Evolutionary conservation across 2,797 vertebrate species (phyloP).

Genomic region (Tangara arthus): DNA sequence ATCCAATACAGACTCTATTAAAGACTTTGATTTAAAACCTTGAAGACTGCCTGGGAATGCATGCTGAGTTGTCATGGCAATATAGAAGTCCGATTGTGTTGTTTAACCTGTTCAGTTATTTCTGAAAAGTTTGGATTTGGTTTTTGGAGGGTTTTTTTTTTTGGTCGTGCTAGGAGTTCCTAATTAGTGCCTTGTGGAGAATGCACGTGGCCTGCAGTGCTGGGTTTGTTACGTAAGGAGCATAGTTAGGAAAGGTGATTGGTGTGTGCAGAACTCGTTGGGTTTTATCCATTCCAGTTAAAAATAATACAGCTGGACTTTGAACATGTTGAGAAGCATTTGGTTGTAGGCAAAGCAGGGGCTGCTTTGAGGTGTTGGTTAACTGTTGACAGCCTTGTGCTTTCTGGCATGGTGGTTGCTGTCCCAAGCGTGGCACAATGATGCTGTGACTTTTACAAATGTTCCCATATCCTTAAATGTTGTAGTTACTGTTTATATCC

Average conservation of each 20-base stretch:
- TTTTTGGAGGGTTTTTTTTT: background rate
- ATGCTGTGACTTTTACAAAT: background rate
- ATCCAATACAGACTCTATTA: background rate
- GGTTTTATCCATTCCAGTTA: background rate
- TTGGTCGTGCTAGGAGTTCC: background rate
- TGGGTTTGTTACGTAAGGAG: background rate
- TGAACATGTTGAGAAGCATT: background rate
- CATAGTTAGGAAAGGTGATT: background rate
- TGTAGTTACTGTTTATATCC: background rate
- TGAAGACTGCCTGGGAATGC: background rate
- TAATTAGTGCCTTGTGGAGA: background rate
- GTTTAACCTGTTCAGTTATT: background rate
- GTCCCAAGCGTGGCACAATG: background rate
- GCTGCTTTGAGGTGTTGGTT: background rate
- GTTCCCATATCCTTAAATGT: background rate
- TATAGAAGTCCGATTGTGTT: background rate
- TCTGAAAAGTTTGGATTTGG: background rate
- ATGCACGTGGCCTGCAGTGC: background rate
- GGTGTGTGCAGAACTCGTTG: background rate
- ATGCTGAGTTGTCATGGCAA: background rate
- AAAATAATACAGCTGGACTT: background rate
- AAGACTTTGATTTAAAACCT: background rate
- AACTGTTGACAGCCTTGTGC: background rate
- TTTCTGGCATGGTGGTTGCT: fast-evolving
- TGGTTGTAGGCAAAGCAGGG: constrained; percentile 1